Base-by-base conservation (phyloP, 2,797 vertebrate species). In the Falco columbarius region DNA sequence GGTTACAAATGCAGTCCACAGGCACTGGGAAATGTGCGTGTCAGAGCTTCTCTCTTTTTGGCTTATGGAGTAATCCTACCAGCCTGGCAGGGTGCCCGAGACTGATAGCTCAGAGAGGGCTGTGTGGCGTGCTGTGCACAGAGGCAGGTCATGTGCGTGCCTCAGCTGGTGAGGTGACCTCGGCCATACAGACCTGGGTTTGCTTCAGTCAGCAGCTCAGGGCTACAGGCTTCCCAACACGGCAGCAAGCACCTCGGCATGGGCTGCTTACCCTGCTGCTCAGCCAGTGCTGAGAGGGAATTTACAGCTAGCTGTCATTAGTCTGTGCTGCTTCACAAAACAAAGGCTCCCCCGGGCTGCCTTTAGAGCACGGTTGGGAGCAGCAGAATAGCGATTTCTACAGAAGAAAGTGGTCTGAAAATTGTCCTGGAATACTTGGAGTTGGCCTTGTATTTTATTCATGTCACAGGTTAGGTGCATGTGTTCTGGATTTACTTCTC, bases 161-260 rank as follows among this genome's bases (percentile, higher is more conserved):
- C 32, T 74, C 42, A 76, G n/a, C 52, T 67, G 62, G 9, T 55
- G 58, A 55, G 36, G 36, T 65, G 38, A 42, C 32, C 70, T 52
- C 2, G 2, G 54, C n/a, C 0, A 0, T 5, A 12, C 40, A 59
- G 49, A 59, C n/a, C 30, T 27, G 14, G 6, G 2, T 75, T 72
- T 84, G 19, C 58, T 85, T 63, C 32, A 15, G 7, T 30, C 47
- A 56, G 30, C 27, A 14, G 2, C n/a, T 27, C 5, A 1, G 9
- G 22, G n/a, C 14, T 10, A 7, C 11, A 38, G 29, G 22, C 40
- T 65, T 61, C n/a, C 47, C 32, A 12, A 40, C 3, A 8, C 0
- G 0, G 63, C 42, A 83, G n/a, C 42, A n/a, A 42, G 49, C 0
- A 0, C 12, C n/a, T 61, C 5, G 1, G 42, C 27, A 14, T 0